phyloP scores from a whole-genome alignment of 1,140 invertebrate species.

The Halictus rubicundus region DNA sequence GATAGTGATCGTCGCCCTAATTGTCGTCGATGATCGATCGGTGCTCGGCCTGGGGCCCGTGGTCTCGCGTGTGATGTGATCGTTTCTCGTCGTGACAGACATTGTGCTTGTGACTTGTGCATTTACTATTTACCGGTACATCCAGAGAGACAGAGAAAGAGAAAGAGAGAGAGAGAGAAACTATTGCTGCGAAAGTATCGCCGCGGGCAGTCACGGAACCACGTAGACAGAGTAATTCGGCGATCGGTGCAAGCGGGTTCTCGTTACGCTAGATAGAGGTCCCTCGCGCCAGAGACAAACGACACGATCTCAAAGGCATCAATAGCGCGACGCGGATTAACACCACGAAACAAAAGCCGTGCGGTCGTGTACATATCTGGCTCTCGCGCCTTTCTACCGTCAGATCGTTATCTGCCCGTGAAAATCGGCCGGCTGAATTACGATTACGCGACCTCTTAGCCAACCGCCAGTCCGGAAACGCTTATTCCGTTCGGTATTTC shows the following conservation, averaged over 20 bases:
- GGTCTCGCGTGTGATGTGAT: conserved; percentile 60
- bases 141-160: no score
- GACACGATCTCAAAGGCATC: neutral
- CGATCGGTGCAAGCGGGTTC: neutral
- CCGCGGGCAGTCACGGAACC: neutral
- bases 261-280: neutral
- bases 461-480: neutral
- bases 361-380: neutral
- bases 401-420: neutral
- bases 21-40: neutral
- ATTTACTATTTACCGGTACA: conserved; percentile 22
- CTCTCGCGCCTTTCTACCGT: neutral
- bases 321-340: no score
- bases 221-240: neutral
- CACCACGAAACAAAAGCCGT: neutral
- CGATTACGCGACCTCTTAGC: neutral
- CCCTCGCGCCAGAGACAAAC: neutral
- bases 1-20: conserved; percentile 1
- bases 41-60: neutral
- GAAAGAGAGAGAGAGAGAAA: conserved; percentile 1
- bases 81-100: conserved; percentile 28
- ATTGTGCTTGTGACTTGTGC: conserved; percentile 56
- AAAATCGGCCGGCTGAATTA: neutral
- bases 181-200: neutral
- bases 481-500: neutral